A percentile compares a stretch with the other conserved stretches of the same genome.
Conservation (phyloP, 2,113 vertebrate species). For the Paraplagusia blochii region DNA sequence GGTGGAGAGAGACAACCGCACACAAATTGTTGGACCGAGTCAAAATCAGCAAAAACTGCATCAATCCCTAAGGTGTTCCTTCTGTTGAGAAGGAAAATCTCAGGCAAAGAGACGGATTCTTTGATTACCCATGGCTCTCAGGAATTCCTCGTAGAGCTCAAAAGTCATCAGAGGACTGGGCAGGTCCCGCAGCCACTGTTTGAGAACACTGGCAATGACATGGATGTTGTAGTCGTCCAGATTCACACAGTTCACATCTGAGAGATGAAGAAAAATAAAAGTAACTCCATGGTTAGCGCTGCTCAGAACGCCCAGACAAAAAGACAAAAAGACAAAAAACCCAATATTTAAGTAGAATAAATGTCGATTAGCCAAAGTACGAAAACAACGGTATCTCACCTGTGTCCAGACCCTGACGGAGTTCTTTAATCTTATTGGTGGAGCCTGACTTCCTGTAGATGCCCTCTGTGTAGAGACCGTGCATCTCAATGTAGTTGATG, state of each 20-base stretch:
- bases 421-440: slow-evolving; percentile 96
- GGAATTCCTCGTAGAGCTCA: slow-evolving; percentile 96
- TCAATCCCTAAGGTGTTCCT: neutral
- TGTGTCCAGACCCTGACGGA: slow-evolving; percentile 89
- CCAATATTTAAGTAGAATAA: neutral
- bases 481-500: slow-evolving; percentile 98
- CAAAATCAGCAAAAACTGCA: neutral
- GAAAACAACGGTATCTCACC: slow-evolving; percentile 64
- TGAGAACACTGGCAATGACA: slow-evolving; percentile 96
- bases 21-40: too few species aligned
- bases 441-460: slow-evolving; percentile 97
- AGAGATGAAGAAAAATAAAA: too few species aligned
- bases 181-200: slow-evolving; percentile 96
- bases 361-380: too few species aligned
- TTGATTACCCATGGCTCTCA: slow-evolving; percentile 90
- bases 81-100: neutral
- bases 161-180: slow-evolving; percentile 98
- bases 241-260: slow-evolving; percentile 87
- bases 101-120: neutral
- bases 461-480: slow-evolving; percentile 94
- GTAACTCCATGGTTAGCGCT: too few species aligned
- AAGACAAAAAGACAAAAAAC: too few species aligned
- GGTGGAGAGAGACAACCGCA: neutral
- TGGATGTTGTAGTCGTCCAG: slow-evolving; percentile 98
- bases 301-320: too few species aligned